These are phyloP conservation scores for Hassar affinis DNA, from an alignment of 2,113 vertebrate genomes.

Conservation along the genomic window DNA sequence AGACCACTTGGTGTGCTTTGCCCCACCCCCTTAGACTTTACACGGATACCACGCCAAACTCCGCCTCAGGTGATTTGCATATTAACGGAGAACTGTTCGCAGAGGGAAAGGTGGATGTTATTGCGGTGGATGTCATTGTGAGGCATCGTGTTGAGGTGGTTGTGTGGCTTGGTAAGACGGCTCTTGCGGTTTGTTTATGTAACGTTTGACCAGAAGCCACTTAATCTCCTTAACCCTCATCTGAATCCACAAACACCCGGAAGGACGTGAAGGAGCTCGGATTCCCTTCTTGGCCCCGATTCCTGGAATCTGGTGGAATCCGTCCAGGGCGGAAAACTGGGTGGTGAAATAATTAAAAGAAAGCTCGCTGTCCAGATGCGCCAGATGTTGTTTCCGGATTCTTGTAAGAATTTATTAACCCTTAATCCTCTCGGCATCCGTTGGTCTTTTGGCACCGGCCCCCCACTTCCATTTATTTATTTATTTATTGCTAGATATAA, in stretches of 20 bases:
- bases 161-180: too few relatives aligned
- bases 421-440: not conserved
- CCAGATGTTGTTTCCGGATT: conserved; percentile 18
- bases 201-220: not conserved
- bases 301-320: not conserved
- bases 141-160: too few relatives aligned
- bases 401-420: too few relatives aligned
- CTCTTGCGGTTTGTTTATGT: too few relatives aligned
- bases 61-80: not conserved
- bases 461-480: too few relatives aligned
- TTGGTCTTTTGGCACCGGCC: not conserved
- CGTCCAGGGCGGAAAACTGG: not conserved
- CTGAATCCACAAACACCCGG: not conserved
- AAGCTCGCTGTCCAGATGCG: conserved; percentile 9
- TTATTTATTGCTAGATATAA: too few relatives aligned
- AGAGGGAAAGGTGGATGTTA: too few relatives aligned
- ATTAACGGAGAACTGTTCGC: too few relatives aligned
- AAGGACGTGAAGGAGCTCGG: not conserved
- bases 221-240: conserved; percentile 5
- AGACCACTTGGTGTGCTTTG: too few relatives aligned
- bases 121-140: too few relatives aligned
- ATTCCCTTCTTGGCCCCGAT: not conserved
- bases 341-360: not conserved
- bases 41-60: too few relatives aligned
- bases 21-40: too few relatives aligned